Evolutionary conservation across 2,888 invertebrate genomes (phyloP), one percentile per base, ranked within the genome.

Genomic region (Cantharis flavilabris): DNA sequence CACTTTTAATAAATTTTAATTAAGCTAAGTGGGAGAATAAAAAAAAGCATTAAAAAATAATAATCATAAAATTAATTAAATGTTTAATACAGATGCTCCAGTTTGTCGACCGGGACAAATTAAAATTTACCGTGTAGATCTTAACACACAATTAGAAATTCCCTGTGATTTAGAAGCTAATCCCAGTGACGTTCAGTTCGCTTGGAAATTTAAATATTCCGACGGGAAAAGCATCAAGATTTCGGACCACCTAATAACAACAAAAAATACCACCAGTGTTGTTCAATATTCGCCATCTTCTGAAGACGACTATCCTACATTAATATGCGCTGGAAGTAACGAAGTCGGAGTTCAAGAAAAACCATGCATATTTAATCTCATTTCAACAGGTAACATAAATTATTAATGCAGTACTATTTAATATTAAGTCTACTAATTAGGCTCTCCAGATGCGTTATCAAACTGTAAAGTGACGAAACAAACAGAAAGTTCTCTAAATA

Each of bases 381-480:
- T 91, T 75, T 93, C 93, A 74, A 92, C 93, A 85, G 93, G 93
- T 90, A 86, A 86, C 64, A 64, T 67, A 23, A 67, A 14, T 67
- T n/a, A 26, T 23, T 23, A 23, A 67, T n/a, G 9, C 7, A 20
- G 13, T 23, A 11, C 64, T 67, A 87, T 84, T 73, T 23, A 18
- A 18, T 26, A 64, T 65, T 67, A 65, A 16, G 64, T 49, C 1
- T 14, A 14, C 14, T 18, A 64, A 23, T 72, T 86, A 92, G 93
- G 93, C 83, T 91, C 92, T 83, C 93, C 93, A 75, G 93, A 93
- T 86, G 89, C 91, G n/a, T 89, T 93, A 80, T 89, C 90, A 81
- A 93, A 93, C 87, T 94, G 93, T 86, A 91, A 92, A 72, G 89
- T 93, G 79, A 89, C 91, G 80, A 94, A 93, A 88, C 92, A 92